These are phyloP conservation scores for Apolygus lucorum DNA, from an alignment of 1,140 invertebrate genomes.

Conservation along the genomic window DNA sequence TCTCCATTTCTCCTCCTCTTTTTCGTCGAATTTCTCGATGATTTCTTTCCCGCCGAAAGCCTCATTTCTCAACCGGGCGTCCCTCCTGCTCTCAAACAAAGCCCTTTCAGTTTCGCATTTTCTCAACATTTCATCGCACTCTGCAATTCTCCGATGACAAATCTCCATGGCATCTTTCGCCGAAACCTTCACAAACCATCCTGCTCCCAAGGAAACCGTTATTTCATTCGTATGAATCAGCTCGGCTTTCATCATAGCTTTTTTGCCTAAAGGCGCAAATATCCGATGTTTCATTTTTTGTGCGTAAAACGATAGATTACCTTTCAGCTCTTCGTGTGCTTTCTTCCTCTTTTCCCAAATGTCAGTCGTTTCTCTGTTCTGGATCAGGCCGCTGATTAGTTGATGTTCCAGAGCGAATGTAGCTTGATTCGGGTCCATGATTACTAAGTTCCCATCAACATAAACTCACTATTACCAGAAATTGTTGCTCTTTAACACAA, in stretches of 20 bases:
- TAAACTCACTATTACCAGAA: no score
- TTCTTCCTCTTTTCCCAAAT: conserved; percentile 19
- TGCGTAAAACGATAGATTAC: conserved; percentile 25
- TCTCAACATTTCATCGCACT: conserved; percentile 43
- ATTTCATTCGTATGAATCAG: conserved; percentile 65
- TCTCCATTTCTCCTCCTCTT: conserved; percentile 47
- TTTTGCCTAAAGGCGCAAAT: conserved; percentile 53
- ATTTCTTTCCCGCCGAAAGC: conserved; percentile 43
- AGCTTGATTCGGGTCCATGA: no score
- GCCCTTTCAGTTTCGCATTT: conserved; percentile 43
- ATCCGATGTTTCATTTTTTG: conserved; percentile 40
- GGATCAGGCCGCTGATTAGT: background rate
- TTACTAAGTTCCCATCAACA: no score
- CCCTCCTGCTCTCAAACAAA: conserved; percentile 41
- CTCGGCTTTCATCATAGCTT: conserved; percentile 58
- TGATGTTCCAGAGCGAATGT: background rate
- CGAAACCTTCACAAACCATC: conserved; percentile 61
- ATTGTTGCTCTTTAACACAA: no score
- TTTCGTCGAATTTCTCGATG: conserved; percentile 46
- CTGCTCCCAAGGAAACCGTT: conserved; percentile 55
- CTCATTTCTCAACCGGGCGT: conserved; percentile 38
- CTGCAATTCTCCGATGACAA: conserved; percentile 50
- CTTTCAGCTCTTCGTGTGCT: conserved; percentile 27
- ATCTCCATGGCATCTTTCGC: conserved; percentile 54
- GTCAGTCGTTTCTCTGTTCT: background rate